phyloP scores from a whole-genome alignment of 2,113 vertebrate genomes.

The Connochaetes taurinus region DNA sequence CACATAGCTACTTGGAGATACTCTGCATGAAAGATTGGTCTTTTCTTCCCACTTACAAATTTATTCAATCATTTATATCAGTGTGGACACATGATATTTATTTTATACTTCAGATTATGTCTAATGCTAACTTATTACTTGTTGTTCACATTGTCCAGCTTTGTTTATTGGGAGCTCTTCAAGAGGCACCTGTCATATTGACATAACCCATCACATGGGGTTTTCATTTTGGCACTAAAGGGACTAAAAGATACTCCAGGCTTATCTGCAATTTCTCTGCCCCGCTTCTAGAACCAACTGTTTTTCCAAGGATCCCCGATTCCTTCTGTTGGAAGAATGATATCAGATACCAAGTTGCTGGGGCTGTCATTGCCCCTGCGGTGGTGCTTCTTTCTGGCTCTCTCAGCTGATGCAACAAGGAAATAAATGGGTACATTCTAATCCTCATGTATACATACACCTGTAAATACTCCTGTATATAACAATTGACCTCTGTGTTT shows the following conservation, averaged over 20 bases:
- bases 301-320: background rate
- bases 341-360: background rate
- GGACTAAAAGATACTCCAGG: background rate
- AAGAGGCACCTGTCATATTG: no score
- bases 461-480: background rate
- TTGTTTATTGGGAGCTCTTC: background rate
- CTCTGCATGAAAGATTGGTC: background rate
- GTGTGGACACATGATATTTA: background rate
- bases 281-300: background rate
- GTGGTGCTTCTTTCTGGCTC: background rate
- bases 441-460: background rate
- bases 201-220: background rate
- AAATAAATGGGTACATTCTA: background rate
- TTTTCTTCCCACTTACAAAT: background rate
- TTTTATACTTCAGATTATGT: background rate
- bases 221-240: background rate
- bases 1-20: background rate
- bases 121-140: background rate
- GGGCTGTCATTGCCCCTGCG: fast-evolving
- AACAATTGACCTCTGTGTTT: no score
- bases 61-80: background rate
- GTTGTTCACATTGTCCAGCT: background rate
- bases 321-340: background rate
- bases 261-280: background rate
- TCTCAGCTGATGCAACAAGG: background rate